phyloP scores from a whole-genome alignment of 2,888 invertebrate genomes.

The Hemistola chrysoprasaria region DNA sequence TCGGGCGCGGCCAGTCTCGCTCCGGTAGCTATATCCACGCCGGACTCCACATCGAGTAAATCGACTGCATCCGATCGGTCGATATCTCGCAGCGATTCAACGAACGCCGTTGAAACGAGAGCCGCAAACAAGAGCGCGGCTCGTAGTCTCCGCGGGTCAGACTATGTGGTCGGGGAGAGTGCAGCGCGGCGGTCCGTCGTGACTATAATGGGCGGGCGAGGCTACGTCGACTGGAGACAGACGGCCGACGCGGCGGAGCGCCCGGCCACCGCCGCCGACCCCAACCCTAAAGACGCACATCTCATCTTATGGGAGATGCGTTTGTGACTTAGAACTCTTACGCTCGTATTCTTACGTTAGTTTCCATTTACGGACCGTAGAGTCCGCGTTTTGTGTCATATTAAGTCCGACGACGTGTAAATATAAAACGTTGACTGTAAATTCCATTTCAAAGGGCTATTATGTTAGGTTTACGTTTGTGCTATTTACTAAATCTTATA shows the following conservation, averaged over 20 bases:
- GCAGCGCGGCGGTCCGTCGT: conserved; percentile 88
- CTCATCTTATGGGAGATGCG: conserved; percentile 93
- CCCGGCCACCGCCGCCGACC: conserved; percentile 82
- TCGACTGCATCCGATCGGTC: conserved; percentile 68
- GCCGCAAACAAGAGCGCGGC: conserved; percentile 53
- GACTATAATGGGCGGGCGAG: conserved; percentile 93
- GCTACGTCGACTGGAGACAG: conserved; percentile 93
- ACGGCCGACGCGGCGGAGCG: conserved; percentile 84
- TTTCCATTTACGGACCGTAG: conserved; percentile 14
- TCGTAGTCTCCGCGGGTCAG: conserved; percentile 66
- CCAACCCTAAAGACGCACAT: conserved; percentile 93
- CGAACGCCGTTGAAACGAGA: conserved; percentile 43
- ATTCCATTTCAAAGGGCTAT: conserved; percentile 43
- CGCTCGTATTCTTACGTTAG: conserved; percentile 32
- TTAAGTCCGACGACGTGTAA: conserved; percentile 44
- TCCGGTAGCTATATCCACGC: conserved; percentile 75
- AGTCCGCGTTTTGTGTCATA: conserved; percentile 57
- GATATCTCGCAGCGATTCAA: conserved; percentile 58
- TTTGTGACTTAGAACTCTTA: conserved; percentile 51
- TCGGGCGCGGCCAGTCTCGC: conserved; percentile 84
- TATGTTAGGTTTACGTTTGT: conserved; percentile 32
- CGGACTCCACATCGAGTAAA: conserved; percentile 66
- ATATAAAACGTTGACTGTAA: conserved; percentile 49
- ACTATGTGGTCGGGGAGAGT: conserved; percentile 67
- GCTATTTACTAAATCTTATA: conserved; percentile 32